Percentiles rank a stretch among this genome's conserved stretches.
These are phyloP conservation scores for Diplosoma virens DNA, from an alignment of 23 tunicate species.

Conservation along the genomic window DNA sequence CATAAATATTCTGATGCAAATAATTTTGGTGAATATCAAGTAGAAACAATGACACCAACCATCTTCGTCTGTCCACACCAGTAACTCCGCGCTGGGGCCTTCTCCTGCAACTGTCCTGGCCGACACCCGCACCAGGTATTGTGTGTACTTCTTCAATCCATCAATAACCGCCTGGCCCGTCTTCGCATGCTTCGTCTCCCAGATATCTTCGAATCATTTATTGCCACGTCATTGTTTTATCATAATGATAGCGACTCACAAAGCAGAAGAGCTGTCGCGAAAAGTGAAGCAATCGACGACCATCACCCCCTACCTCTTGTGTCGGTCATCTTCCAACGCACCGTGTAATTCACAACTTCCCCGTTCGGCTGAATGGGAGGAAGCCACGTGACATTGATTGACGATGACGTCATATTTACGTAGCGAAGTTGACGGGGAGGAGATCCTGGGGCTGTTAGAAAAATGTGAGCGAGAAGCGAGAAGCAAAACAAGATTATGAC, in stretches of 20 bases:
- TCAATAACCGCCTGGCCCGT: neutral
- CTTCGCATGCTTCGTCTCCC: neutral
- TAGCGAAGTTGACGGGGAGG: conserved; percentile 14
- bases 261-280: no score
- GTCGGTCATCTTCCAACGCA: no score
- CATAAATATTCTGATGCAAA: no score
- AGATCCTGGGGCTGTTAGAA: neutral
- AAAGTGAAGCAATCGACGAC: no score
- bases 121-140: conserved; percentile 20
- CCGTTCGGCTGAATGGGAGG: conserved; percentile 55
- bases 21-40: no score
- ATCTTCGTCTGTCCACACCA: conserved; percentile 55
- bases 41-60: conserved; percentile 5
- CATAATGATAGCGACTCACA: no score
- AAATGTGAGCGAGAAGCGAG: neutral
- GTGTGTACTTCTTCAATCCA: conserved; percentile 24
- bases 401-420: conserved; percentile 39
- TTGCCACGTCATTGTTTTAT: no score
- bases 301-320: no score
- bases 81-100: conserved; percentile 26
- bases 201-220: no score
- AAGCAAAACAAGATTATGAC: no score
- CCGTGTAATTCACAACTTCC: conserved; percentile 14
- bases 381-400: conserved; percentile 30
- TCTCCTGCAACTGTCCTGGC: conserved; percentile 47